Evolutionary conservation across 2,888 invertebrate genomes (phyloP).

Genomic region (Cephus pulcher): DNA sequence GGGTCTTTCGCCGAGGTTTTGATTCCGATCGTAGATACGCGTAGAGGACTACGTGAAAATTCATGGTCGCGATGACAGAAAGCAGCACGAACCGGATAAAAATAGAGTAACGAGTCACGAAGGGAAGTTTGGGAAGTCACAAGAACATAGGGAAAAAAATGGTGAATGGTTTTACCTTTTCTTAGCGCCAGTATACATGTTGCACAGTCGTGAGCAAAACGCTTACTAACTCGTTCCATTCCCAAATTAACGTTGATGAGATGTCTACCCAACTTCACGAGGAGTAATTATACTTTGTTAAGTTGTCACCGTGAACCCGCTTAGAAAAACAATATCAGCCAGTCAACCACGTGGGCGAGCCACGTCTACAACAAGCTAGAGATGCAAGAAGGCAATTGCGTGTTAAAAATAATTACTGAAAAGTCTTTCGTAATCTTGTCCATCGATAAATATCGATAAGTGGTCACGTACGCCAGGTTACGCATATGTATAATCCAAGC

Average conservation of each 20-base stretch:
- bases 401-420: background rate
- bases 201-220: background rate
- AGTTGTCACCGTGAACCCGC: constrained; percentile 18
- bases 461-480: background rate
- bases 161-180: background rate
- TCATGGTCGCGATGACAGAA: background rate
- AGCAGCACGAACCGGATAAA: background rate
- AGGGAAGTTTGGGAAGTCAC: background rate
- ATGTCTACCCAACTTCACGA: constrained; percentile 18
- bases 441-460: background rate
- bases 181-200: background rate
- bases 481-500: background rate
- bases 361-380: background rate
- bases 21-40: background rate
- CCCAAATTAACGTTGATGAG: constrained; percentile 8
- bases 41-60: background rate
- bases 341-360: background rate
- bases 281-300: constrained; percentile 22
- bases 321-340: constrained; percentile 13
- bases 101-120: background rate
- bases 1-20: background rate
- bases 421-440: background rate
- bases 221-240: constrained; percentile 5
- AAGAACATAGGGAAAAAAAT: background rate
- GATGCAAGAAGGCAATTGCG: background rate